Base-by-base conservation (phyloP, 2,113 vertebrate species). In the Rhagologus leucostigma region DNA sequence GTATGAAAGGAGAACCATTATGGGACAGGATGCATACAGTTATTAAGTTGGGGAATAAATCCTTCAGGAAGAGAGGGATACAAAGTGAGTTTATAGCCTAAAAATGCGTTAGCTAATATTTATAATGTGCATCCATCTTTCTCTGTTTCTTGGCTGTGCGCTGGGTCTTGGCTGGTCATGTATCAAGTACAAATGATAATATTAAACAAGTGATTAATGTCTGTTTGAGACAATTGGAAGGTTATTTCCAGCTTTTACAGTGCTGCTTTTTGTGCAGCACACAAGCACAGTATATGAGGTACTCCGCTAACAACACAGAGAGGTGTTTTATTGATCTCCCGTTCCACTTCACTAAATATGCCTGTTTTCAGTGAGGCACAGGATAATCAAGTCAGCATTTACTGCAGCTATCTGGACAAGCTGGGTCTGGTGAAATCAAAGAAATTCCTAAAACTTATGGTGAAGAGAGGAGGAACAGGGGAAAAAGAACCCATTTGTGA, bases 271-370 rank as follows among this genome's bases (percentile, higher is more conserved):
- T 24, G 35, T 47, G 27, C 33, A 32, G 64, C 13, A 4, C 50
- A 20, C 35, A 16, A 59, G 73, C 69, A 46, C 32, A 16, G 75
- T n/a, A 12, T 23, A 41, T 37, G 68, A 86, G 57, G 14, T 53
- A 32, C 42, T 62, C 35, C 20, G 3, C 76, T 87, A 75, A 70
- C 53, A 89, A 20, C 71, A 46, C 59, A 88, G 67, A 52, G 44
- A 77, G 62, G 39, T 77, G 71, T 80, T 91, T 50, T 84, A 97
- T 96, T 93, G 88, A 93, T 96, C 79, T 80, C 37, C 84, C 4
- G 5, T 92, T 95, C 75, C 59, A 65, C 67, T 76, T 86, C 63
- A 80, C 71, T 85, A 76, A 69, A 53, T 56, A 14, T 49, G 64
- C 63, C 68, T 80, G 4, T 92, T 93, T 80, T 77, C 86, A 57